Conservation (phyloP, 2,113 vertebrate genomes). For the Puma concolor region DNA sequence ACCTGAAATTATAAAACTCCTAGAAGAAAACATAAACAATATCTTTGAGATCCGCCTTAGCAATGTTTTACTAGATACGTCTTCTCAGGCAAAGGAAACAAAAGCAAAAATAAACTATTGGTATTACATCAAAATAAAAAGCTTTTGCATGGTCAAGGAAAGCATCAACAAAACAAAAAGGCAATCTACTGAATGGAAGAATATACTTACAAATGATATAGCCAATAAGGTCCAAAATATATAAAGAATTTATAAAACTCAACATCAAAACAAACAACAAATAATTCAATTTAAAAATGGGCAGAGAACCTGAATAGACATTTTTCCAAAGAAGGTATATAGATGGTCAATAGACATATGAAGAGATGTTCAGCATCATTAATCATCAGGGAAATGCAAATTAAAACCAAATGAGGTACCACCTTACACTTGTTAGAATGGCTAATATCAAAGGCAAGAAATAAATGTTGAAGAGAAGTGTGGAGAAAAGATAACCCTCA, state of each 20-base stretch:
- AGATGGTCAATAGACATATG: background rate
- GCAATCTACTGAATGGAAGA: background rate
- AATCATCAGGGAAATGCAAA: background rate
- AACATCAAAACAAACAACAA: background rate
- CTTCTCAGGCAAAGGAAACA: background rate
- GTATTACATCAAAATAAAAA: background rate
- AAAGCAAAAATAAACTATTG: background rate
- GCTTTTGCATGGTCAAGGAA: background rate
- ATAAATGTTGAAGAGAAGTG: background rate
- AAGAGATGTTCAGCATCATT: background rate
- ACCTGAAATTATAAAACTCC: background rate
- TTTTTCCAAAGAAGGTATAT: background rate
- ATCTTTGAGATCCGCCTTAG: background rate
- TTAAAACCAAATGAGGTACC: background rate
- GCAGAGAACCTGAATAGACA: background rate
- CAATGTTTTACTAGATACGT: background rate
- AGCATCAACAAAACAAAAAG: background rate
- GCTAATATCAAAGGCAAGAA: background rate
- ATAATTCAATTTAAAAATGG: background rate
- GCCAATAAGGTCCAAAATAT: background rate
- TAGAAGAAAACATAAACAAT: background rate
- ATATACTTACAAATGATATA: background rate
- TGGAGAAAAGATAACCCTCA: background rate
- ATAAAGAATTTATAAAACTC: background rate
- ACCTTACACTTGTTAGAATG: background rate